Evolutionary conservation across 2,113 vertebrate species (phyloP).

Genomic region (Thunnus maccoyii): DNA sequence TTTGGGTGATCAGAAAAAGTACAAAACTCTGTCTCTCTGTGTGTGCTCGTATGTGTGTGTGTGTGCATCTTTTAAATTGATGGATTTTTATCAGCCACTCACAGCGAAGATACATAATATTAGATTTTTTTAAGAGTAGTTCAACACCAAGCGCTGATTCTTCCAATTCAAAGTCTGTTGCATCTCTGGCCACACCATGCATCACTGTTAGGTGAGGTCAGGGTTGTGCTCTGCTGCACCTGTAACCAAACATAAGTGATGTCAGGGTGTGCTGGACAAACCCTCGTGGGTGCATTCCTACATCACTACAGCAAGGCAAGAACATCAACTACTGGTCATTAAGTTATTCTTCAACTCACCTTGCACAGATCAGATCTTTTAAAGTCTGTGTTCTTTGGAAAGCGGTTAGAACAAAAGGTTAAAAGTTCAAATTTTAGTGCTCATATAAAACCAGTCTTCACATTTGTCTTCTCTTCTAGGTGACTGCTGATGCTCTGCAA

Average conservation of each 20-base stretch:
- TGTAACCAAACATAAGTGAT: background rate
- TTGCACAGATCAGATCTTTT: constrained; percentile 1
- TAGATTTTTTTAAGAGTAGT: background rate
- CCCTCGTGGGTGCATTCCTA: background rate
- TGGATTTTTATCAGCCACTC: background rate
- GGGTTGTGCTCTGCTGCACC: background rate
- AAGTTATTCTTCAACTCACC: constrained; percentile 20
- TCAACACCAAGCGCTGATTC: background rate
- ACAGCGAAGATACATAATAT: constrained; percentile 7
- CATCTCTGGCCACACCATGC: background rate
- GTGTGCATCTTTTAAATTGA: constrained; percentile 11
- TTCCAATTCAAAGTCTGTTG: too few relatives aligned
- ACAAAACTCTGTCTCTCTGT: background rate
- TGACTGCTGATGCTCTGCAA: constrained; percentile 43
- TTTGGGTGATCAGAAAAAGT: constrained; percentile 30
- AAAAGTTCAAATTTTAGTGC: constrained; percentile 9
- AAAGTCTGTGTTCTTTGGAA: constrained; percentile 10
- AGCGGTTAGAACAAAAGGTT: constrained; percentile 5
- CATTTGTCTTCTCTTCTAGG: constrained; percentile 71
- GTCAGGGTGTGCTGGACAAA: background rate
- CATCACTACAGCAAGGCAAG: background rate
- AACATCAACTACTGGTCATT: background rate
- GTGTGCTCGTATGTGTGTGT: constrained; percentile 2
- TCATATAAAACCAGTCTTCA: background rate
- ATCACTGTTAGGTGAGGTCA: too few relatives aligned